phyloP scores from a whole-genome alignment of 64 coral and sea anemone genomes.

The Orbicella faveolata region DNA sequence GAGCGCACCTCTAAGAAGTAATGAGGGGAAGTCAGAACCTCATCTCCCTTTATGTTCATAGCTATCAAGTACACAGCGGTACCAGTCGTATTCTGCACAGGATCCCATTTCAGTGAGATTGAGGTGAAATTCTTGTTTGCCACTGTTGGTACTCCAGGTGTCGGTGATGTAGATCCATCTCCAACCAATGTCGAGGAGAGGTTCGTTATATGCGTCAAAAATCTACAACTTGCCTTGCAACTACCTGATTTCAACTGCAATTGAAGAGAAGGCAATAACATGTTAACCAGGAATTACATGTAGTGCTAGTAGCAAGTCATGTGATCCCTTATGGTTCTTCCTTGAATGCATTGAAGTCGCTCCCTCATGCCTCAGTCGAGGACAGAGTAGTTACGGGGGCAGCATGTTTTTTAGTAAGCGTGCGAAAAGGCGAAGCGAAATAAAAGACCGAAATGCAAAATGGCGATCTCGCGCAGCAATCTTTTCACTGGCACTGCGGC shows the following conservation, averaged over 20 bases:
- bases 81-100: conserved; percentile 8
- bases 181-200: neutral
- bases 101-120: conserved; percentile 26
- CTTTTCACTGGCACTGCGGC: too few relatives aligned
- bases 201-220: neutral
- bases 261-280: neutral
- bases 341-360: too few relatives aligned
- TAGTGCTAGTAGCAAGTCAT: too few relatives aligned
- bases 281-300: too few relatives aligned
- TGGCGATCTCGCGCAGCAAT: too few relatives aligned
- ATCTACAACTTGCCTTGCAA: conserved; percentile 29
- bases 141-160: neutral
- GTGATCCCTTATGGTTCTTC: too few relatives aligned
- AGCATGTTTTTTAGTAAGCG: too few relatives aligned
- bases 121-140: neutral
- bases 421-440: too few relatives aligned
- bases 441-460: too few relatives aligned
- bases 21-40: neutral
- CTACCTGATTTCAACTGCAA: neutral
- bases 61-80: conserved; percentile 39
- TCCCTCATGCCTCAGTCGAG: too few relatives aligned
- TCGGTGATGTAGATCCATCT: neutral
- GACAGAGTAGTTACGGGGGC: too few relatives aligned
- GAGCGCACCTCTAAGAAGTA: neutral
- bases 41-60: neutral